Evolutionary conservation across 1,140 invertebrate species (phyloP).

Genomic region (Lethrus apterus): DNA sequence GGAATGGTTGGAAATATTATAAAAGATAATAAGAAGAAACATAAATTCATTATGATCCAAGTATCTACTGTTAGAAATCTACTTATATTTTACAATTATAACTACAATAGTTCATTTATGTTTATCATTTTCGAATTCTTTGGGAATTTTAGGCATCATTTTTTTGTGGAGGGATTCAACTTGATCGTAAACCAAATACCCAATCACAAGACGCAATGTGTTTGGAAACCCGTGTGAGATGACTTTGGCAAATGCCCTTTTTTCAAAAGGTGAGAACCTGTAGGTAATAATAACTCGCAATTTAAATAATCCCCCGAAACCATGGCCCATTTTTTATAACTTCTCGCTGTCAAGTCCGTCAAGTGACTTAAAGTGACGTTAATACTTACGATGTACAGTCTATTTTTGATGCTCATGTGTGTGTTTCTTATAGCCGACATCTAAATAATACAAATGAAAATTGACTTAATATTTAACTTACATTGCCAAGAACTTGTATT

Average conservation of each 20-base stretch:
- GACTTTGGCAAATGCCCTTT: constrained; percentile 71
- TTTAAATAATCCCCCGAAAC: constrained; percentile 74
- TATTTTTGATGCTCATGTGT: too few relatives aligned
- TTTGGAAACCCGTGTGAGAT: constrained; percentile 75
- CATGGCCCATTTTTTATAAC: constrained; percentile 51
- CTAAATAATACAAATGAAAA: too few relatives aligned
- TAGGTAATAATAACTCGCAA: constrained; percentile 76
- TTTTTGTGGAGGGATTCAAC: constrained; percentile 59
- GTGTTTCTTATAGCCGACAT: too few relatives aligned
- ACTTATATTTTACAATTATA: constrained; percentile 4
- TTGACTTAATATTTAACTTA: too few relatives aligned
- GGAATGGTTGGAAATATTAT: too few relatives aligned
- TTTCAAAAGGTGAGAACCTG: constrained; percentile 80
- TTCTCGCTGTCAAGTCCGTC: too few relatives aligned
- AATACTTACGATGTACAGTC: too few relatives aligned
- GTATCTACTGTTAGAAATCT: too few relatives aligned
- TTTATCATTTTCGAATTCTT: constrained; percentile 80
- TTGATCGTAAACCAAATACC: constrained; percentile 69
- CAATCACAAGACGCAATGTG: constrained; percentile 57
- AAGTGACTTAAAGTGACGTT: too few relatives aligned
- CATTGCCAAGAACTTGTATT: too few relatives aligned
- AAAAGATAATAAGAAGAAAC: too few relatives aligned
- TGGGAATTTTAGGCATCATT: constrained; percentile 74
- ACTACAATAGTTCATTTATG: constrained; percentile 43
- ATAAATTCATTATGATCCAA: too few relatives aligned